phyloP scores from a whole-genome alignment of 2,888 invertebrate genomes.

The Plagiodera versicolora region DNA sequence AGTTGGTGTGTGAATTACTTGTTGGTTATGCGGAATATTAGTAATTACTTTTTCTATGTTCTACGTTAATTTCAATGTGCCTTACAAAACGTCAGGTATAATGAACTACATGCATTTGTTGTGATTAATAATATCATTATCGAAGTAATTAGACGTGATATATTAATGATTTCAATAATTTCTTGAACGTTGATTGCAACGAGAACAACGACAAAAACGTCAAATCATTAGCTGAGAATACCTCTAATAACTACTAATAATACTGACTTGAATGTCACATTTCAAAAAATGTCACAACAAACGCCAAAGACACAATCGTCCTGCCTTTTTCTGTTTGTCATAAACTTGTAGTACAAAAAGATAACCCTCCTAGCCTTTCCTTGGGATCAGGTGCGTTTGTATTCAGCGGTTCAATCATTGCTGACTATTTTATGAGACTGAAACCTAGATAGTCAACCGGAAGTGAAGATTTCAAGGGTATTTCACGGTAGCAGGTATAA shows the following conservation, averaged over 20 bases:
- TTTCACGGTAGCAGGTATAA: not conserved
- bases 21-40: slow-evolving; percentile 21
- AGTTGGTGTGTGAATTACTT: slow-evolving; percentile 22
- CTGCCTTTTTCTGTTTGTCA: slow-evolving; percentile 8
- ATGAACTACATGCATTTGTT: not conserved
- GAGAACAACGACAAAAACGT: too few species aligned
- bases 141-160: not conserved
- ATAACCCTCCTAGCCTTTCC: slow-evolving; percentile 15
- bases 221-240: too few species aligned
- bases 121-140: not conserved
- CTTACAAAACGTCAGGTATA: slow-evolving; percentile 24
- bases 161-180: too few species aligned
- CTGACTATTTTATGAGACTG: slow-evolving; percentile 6
- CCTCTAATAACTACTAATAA: too few species aligned
- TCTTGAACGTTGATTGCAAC: too few species aligned
- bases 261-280: not conserved
- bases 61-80: slow-evolving; percentile 29
- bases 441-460: not conserved
- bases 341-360: slow-evolving; percentile 25
- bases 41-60: slow-evolving; percentile 31
- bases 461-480: not conserved
- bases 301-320: slow-evolving; percentile 18
- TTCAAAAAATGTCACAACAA: slow-evolving; percentile 7
- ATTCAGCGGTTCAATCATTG: not conserved
- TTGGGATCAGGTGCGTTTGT: slow-evolving; percentile 12